phyloP scores from a whole-genome alignment of 2,113 vertebrate genomes.

The Microtus ochrogaster region DNA sequence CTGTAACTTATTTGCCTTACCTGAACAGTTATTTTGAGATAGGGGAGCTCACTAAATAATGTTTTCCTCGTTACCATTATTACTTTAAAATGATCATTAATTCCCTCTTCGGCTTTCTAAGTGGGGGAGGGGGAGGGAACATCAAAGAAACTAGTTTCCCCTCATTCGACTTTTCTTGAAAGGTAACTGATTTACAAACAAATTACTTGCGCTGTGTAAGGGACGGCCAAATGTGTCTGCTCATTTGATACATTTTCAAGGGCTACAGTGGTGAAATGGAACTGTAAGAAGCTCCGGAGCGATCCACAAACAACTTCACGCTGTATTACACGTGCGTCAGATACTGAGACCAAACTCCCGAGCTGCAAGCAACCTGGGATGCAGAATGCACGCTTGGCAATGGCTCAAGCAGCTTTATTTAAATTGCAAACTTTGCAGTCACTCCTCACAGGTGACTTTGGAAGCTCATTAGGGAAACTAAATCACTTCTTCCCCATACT shows the following conservation, averaged over 20 bases:
- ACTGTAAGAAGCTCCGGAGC: conserved; percentile 74
- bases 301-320: conserved; percentile 79
- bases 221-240: conserved; percentile 70
- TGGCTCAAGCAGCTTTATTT: conserved; percentile 59
- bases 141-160: conserved; percentile 73
- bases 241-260: conserved; percentile 78
- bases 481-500: conserved; percentile 56
- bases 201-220: conserved; percentile 81
- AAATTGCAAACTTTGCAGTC: conserved; percentile 65
- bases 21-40: conserved; percentile 79
- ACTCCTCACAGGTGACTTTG: conserved; percentile 76
- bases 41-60: conserved; percentile 60
- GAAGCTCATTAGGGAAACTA: conserved; percentile 67
- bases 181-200: conserved; percentile 85
- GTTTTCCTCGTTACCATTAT: conserved; percentile 78
- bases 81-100: conserved; percentile 82
- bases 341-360: conserved; percentile 72
- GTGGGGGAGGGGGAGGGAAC: conserved; percentile 63
- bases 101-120: conserved; percentile 75
- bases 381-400: conserved; percentile 45
- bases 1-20: conserved; percentile 75
- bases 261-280: conserved; percentile 77
- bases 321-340: conserved; percentile 78
- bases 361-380: conserved; percentile 66
- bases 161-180: conserved; percentile 84